Evolutionary conservation across 2,113 vertebrate genomes (phyloP).

Genomic region (Rhinolophus ferrumequinum): DNA sequence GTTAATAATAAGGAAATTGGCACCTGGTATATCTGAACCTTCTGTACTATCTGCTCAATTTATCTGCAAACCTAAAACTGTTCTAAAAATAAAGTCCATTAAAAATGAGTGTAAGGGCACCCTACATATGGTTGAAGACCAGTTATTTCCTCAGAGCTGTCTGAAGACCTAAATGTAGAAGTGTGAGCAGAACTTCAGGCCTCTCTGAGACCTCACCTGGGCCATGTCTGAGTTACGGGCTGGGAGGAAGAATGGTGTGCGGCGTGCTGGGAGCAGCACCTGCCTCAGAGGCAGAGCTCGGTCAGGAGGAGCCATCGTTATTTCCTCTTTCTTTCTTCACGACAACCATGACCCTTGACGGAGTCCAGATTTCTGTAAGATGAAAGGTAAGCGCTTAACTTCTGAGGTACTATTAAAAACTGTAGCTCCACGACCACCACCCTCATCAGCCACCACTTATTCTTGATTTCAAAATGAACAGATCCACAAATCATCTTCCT

Average conservation of each 20-base stretch:
- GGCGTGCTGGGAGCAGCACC: accelerated
- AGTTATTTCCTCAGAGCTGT: background rate
- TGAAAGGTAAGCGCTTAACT: background rate
- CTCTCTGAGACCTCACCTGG: accelerated
- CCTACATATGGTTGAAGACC: background rate
- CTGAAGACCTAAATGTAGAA: background rate
- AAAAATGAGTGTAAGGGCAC: background rate
- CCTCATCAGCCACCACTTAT: too few relatives aligned
- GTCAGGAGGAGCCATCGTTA: accelerated
- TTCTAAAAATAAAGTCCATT: background rate
- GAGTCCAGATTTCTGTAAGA: background rate
- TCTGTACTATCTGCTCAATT: background rate
- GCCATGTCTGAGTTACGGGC: too few relatives aligned
- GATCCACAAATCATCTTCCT: background rate
- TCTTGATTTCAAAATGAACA: background rate
- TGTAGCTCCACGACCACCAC: accelerated
- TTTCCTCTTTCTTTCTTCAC: background rate
- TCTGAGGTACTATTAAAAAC: background rate
- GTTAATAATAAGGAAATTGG: background rate
- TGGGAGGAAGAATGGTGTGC: too few relatives aligned
- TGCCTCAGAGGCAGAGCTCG: background rate
- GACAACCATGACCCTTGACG: background rate
- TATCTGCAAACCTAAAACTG: background rate
- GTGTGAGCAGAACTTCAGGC: background rate
- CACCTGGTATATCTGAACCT: background rate